A percentile compares a stretch with the other conserved stretches of the same genome.
These are phyloP conservation scores for Ylistrum balloti DNA, from an alignment of 1,140 invertebrate species.

Conservation along the genomic window DNA sequence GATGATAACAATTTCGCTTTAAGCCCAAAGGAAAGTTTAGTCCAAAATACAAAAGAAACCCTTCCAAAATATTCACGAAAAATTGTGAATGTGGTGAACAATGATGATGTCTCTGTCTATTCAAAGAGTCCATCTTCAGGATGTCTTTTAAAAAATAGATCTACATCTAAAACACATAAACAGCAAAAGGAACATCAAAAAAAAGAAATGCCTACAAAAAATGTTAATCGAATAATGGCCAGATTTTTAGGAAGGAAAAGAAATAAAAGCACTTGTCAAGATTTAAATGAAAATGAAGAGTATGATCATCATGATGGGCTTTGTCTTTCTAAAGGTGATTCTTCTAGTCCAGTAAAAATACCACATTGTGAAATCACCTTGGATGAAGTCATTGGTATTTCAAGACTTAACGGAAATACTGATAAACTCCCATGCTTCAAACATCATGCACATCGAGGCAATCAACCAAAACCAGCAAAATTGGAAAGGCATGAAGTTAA, in stretches of 20 bases:
- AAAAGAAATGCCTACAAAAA: not conserved
- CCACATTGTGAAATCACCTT: not conserved
- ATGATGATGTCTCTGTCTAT: not conserved
- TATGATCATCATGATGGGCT: not conserved
- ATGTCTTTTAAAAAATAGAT: not conserved
- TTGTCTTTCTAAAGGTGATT: slow-evolving; percentile 28
- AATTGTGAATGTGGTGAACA: not conserved
- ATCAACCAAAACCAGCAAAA: not conserved
- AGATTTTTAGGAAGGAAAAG: slow-evolving; percentile 1
- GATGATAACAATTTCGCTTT: not conserved
- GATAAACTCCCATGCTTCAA: not conserved
- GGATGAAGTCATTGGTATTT: not conserved
- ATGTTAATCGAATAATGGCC: not conserved
- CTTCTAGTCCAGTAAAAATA: slow-evolving; percentile 2
- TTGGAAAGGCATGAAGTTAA: not conserved
- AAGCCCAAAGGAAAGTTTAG: not conserved
- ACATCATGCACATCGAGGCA: not conserved
- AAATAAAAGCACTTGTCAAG: not conserved
- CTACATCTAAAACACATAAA: not conserved
- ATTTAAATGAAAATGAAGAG: slow-evolving; percentile 19
- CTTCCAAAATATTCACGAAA: not conserved
- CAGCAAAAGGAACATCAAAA: not conserved
- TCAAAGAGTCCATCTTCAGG: not conserved
- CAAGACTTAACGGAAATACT: not conserved
- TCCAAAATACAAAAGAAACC: not conserved